phyloP scores from a whole-genome alignment of 2,888 invertebrate genomes.

The Capitulum mitella region DNA sequence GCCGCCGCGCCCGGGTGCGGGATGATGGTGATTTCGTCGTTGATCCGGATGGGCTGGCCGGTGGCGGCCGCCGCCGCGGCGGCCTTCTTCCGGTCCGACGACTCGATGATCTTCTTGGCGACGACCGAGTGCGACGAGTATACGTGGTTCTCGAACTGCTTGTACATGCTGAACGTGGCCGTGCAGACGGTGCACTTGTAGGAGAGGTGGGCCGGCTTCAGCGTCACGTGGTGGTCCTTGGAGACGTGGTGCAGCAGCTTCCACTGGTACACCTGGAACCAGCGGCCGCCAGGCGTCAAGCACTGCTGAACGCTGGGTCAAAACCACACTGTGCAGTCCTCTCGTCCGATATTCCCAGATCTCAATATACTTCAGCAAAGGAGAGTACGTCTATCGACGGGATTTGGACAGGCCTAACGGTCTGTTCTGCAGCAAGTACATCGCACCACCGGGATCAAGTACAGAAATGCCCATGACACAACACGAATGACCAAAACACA shows the following conservation, averaged over 20 bases:
- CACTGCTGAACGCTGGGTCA: no score
- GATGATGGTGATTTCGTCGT: conserved; percentile 37
- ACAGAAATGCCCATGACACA: no score
- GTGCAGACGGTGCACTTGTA: conserved; percentile 94
- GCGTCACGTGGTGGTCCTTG: conserved; percentile 79
- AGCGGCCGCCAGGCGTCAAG: no score
- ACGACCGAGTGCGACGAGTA: conserved; percentile 88
- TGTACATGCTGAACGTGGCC: conserved; percentile 90
- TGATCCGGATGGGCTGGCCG: conserved; percentile 35
- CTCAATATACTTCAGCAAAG: no score
- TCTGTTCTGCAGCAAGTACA: no score
- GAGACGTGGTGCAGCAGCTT: conserved; percentile 86
- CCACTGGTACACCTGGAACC: conserved; percentile 91
- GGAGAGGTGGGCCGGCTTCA: conserved; percentile 86
- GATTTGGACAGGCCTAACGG: no score
- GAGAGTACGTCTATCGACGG: no score
- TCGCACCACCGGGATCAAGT: no score
- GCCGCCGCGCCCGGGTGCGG: conserved; percentile 33
- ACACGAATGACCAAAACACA: no score
- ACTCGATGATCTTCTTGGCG: conserved; percentile 53
- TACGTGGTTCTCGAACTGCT: conserved; percentile 88
- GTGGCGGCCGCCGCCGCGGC: conserved; percentile 29
- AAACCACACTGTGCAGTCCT: no score
- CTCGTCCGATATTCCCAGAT: no score
- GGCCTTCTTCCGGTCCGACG: neutral